Conservation (phyloP, 2,888 invertebrate genomes). For the Calameuta pallipes region DNA sequence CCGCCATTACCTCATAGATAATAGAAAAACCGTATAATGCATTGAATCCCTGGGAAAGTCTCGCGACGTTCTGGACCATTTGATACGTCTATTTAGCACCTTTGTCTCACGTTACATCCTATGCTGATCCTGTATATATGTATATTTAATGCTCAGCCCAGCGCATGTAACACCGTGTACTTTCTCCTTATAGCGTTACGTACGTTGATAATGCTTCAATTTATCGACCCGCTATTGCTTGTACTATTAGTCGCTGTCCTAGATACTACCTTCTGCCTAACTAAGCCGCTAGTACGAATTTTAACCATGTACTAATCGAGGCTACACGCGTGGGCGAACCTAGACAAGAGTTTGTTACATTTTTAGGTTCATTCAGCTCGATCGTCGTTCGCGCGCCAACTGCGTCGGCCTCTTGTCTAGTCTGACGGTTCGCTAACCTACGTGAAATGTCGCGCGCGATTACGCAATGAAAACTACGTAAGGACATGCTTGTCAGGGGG, state of each 20-base stretch:
- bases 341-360: neutral
- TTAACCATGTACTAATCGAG: conserved; percentile 25
- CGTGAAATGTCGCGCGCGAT: conserved; percentile 16
- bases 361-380: conserved; percentile 5
- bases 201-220: conserved; percentile 51
- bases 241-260: conserved; percentile 35
- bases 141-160: conserved; percentile 3
- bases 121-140: conserved; percentile 17
- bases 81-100: conserved; percentile 29
- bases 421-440: conserved; percentile 11
- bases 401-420: neutral
- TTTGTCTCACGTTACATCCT: conserved; percentile 35
- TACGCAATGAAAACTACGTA: conserved; percentile 9
- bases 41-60: neutral
- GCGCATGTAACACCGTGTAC: neutral
- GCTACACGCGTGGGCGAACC: conserved; percentile 30
- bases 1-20: neutral
- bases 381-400: neutral
- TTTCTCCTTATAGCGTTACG: neutral
- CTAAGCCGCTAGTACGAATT: conserved; percentile 32
- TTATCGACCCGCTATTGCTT: conserved; percentile 42
- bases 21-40: neutral
- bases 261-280: conserved; percentile 43
- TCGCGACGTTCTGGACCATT: neutral
- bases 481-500: conserved; percentile 6